Evolutionary conservation across 2,113 vertebrate genomes (phyloP).

Genomic region (Chaenogobius annularis): DNA sequence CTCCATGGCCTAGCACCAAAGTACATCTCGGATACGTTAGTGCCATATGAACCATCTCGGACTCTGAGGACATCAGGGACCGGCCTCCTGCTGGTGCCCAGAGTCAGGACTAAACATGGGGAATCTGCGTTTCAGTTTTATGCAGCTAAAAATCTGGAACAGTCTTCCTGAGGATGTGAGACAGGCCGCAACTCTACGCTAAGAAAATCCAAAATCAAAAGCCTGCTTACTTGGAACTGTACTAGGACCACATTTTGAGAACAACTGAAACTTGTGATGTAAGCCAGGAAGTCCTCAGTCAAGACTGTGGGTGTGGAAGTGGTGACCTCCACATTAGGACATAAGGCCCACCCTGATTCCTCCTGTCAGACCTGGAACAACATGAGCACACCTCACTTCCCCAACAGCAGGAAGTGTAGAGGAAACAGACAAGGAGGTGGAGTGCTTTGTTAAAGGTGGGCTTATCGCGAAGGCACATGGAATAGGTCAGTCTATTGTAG

Average conservation of each 20-base stretch:
- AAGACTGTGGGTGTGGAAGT: conserved; percentile 20
- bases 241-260: background rate
- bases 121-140: too few relatives aligned
- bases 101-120: too few relatives aligned
- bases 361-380: conserved; percentile 29
- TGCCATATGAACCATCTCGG: too few relatives aligned
- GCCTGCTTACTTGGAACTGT: too few relatives aligned
- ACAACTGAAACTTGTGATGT: background rate
- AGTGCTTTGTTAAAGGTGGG: conserved; percentile 51
- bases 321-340: conserved; percentile 25
- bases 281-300: conserved; percentile 24
- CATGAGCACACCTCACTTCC: conserved; percentile 47
- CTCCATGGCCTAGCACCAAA: too few relatives aligned
- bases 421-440: conserved; percentile 51
- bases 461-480: conserved; percentile 44
- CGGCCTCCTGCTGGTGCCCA: too few relatives aligned
- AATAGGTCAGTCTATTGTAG: conserved; percentile 25
- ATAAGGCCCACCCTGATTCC: conserved; percentile 9
- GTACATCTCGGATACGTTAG: too few relatives aligned
- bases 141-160: too few relatives aligned
- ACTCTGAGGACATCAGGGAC: too few relatives aligned
- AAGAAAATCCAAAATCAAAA: too few relatives aligned
- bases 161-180: too few relatives aligned
- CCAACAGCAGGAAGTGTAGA: conserved; percentile 53
- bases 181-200: too few relatives aligned